Conservation (phyloP, 1,140 invertebrate genomes). For the Leptinotarsa texana region DNA sequence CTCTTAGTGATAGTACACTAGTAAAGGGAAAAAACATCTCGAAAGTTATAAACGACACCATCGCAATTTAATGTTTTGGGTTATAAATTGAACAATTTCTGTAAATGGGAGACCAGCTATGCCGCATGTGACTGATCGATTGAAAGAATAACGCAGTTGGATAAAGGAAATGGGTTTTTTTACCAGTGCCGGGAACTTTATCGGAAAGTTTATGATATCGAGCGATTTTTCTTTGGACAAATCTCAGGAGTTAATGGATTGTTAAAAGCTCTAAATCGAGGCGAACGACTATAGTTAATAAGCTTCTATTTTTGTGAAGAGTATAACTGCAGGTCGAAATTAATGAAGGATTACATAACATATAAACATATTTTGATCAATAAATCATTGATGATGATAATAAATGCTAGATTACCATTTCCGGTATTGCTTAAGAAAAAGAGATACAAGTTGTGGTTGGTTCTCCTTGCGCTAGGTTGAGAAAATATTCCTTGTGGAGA, state of each 20-base stretch:
- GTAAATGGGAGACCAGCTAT: background rate
- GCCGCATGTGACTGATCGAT: constrained; percentile 1
- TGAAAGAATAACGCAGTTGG: background rate
- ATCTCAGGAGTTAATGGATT: background rate
- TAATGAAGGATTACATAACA: too few relatives aligned
- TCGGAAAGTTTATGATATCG: background rate
- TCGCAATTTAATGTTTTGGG: background rate
- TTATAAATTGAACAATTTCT: background rate
- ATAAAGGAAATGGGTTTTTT: background rate
- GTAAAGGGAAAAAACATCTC: background rate
- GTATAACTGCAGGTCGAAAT: too few relatives aligned
- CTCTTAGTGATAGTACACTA: background rate
- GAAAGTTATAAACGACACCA: background rate
- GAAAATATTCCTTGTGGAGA: too few relatives aligned
- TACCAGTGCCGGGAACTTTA: background rate
- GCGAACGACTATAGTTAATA: background rate
- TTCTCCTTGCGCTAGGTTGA: too few relatives aligned
- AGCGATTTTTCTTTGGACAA: background rate
- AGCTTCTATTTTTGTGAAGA: too few relatives aligned
- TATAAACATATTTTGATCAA: too few relatives aligned
- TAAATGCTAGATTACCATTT: too few relatives aligned
- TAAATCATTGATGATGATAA: too few relatives aligned
- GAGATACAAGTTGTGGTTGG: too few relatives aligned
- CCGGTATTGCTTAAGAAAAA: too few relatives aligned
- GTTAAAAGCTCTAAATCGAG: background rate